A percentile compares a stretch with the other conserved stretches of the same genome.
phyloP scores from a whole-genome alignment of 2,113 vertebrate species.

The Circaetus gallicus region DNA sequence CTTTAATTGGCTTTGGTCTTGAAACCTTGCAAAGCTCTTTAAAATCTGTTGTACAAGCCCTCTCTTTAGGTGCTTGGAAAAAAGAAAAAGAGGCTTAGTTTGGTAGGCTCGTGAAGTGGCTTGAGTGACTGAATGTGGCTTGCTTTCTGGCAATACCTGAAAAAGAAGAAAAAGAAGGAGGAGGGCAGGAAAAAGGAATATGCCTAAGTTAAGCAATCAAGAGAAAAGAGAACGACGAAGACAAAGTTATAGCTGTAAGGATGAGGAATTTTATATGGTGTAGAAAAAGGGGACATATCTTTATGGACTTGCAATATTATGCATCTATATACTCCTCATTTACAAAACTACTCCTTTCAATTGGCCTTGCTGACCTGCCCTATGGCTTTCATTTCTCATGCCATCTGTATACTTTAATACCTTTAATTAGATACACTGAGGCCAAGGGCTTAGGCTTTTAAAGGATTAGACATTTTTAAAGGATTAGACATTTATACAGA shows the following conservation, averaged over 20 bases:
- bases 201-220: not conserved
- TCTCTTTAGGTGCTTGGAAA: not conserved
- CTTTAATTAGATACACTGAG: slow-evolving; percentile 33
- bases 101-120: not conserved
- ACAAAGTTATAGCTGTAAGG: not conserved
- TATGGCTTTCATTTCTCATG: not conserved
- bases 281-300: not conserved
- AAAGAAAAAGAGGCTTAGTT: not conserved
- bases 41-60: not conserved
- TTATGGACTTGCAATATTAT: not conserved
- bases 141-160: not conserved
- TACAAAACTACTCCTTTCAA: not conserved
- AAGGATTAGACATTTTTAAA: slow-evolving; percentile 40
- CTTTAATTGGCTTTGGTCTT: not conserved
- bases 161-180: not conserved
- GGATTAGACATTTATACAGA: not conserved
- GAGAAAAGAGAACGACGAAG: not conserved
- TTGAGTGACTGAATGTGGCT: not conserved
- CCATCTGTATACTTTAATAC: not conserved
- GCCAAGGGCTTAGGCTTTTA: slow-evolving; percentile 10
- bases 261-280: not conserved
- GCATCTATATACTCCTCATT: not conserved
- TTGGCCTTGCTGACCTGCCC: not conserved
- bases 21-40: not conserved
- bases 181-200: not conserved